Evolutionary conservation across 2,113 vertebrate genomes (phyloP).

Genomic region (Notothenia rossii): DNA sequence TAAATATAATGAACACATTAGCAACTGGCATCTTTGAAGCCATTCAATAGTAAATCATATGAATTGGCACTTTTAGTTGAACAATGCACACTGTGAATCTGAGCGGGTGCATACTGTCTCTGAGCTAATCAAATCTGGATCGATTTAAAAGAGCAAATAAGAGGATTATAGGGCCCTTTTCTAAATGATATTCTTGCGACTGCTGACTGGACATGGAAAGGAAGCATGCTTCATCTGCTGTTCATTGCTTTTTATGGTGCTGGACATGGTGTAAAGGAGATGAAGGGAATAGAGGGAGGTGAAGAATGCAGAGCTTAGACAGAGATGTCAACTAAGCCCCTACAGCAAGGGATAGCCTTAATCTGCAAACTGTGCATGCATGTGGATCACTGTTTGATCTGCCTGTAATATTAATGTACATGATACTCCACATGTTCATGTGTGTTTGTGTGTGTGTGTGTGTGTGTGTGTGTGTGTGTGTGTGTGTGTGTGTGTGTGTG

Average conservation of each 20-base stretch:
- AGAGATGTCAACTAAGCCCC: slow-evolving; percentile 70
- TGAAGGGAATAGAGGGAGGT: slow-evolving; percentile 50
- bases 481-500: background rate
- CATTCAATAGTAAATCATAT: too few species aligned
- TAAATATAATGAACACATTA: too few species aligned
- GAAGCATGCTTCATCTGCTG: slow-evolving; percentile 19
- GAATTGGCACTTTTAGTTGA: background rate
- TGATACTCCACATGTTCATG: slow-evolving; percentile 15
- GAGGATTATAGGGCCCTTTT: background rate
- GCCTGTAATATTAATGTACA: slow-evolving; percentile 34
- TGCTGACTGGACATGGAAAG: slow-evolving; percentile 16
- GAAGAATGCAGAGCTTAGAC: slow-evolving; percentile 70
- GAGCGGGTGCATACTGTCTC: background rate
- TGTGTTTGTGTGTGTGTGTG: background rate
- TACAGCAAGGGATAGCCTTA: slow-evolving; percentile 62
- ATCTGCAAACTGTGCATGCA: slow-evolving; percentile 71
- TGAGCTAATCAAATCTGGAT: background rate
- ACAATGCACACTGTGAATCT: background rate
- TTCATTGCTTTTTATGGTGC: slow-evolving; percentile 74
- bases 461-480: background rate
- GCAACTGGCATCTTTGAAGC: background rate
- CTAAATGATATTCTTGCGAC: slow-evolving; percentile 18
- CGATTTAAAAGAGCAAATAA: background rate
- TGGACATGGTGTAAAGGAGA: slow-evolving; percentile 47
- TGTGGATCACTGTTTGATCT: slow-evolving; percentile 70